These are phyloP conservation scores for Chaetophractus vellerosus DNA, from an alignment of 2,797 vertebrate genomes.

Conservation along the genomic window DNA sequence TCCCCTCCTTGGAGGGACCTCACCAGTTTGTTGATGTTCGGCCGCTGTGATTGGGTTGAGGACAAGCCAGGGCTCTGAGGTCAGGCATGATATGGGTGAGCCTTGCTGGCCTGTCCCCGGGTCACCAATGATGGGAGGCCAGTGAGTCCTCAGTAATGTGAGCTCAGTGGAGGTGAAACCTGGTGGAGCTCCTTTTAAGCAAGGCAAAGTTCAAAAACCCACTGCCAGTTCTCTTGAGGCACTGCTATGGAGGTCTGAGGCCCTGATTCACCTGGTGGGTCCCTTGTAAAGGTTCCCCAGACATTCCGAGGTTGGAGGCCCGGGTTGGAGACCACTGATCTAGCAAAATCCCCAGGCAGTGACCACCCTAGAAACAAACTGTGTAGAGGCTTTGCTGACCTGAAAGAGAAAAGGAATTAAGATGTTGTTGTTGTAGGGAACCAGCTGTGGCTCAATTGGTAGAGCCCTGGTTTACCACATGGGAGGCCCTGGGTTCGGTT, in stretches of 20 bases:
- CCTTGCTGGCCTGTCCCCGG: rapidly evolving
- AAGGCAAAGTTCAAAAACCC: conserved; percentile 33
- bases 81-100: background rate
- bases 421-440: too few relatives aligned
- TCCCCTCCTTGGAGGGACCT: background rate
- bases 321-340: too few relatives aligned
- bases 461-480: too few relatives aligned
- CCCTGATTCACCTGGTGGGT: background rate
- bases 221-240: background rate
- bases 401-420: background rate
- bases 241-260: background rate
- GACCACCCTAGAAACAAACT: background rate
- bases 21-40: background rate
- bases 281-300: background rate
- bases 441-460: too few relatives aligned
- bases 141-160: background rate
- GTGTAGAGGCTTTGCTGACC: background rate
- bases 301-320: background rate
- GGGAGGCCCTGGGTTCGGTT: too few relatives aligned
- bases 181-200: background rate
- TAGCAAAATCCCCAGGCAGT: background rate
- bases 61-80: background rate
- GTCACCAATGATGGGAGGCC: rapidly evolving
- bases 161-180: background rate
- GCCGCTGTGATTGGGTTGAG: background rate